These are phyloP conservation scores for Ariolimax columbianus DNA, from an alignment of 2,888 invertebrate species.

Conservation along the genomic window DNA sequence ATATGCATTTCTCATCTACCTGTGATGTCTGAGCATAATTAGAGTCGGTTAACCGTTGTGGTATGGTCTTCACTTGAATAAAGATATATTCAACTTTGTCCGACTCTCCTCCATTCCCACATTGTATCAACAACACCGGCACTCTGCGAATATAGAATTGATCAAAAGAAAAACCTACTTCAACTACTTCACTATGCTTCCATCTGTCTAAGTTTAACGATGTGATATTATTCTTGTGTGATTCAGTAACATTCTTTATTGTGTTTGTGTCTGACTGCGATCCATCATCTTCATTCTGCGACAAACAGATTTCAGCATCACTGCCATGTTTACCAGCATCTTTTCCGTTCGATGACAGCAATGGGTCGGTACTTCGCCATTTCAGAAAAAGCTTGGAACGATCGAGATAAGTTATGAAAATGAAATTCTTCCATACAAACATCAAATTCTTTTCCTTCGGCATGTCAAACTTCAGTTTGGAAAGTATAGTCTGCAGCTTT, in stretches of 20 bases:
- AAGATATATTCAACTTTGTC: neutral
- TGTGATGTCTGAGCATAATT: neutral
- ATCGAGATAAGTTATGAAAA: neutral
- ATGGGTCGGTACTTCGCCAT: neutral
- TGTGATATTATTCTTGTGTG: neutral
- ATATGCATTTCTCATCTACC: neutral
- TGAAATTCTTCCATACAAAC: constrained; percentile 5
- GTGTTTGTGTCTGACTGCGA: neutral
- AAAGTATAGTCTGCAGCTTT: neutral
- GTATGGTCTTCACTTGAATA: constrained; percentile 2
- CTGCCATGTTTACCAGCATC: neutral
- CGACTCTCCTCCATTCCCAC: neutral
- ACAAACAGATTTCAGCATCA: neutral
- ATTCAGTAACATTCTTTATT: neutral
- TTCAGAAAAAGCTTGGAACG: neutral
- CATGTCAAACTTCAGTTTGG: neutral
- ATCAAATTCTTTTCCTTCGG: neutral
- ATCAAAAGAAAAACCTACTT: neutral
- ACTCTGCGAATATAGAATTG: neutral
- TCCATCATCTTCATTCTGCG: neutral
- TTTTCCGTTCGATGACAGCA: neutral
- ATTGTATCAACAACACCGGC: constrained; percentile 34
- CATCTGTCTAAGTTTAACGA: neutral
- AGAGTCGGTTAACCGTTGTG: neutral
- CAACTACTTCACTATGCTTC: neutral